Conservation (phyloP, 2,797 vertebrate species). For the Galago senegalensis region DNA sequence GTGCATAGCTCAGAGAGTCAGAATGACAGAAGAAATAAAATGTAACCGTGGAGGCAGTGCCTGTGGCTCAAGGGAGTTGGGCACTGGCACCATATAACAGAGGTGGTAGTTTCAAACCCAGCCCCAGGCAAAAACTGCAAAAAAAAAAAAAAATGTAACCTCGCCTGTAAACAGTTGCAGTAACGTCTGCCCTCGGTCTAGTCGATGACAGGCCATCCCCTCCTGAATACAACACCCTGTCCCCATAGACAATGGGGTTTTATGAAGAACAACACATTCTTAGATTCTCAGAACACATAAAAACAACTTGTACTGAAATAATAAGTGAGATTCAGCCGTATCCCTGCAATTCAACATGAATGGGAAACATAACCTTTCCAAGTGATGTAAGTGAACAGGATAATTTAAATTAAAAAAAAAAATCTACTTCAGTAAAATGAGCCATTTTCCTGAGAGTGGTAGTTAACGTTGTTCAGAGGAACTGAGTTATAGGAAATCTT, state of each 20-base stretch:
- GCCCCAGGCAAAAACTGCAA: no score
- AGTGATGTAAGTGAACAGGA: not conserved
- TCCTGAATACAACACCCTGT: not conserved
- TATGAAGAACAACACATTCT: not conserved
- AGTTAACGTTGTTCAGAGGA: not conserved
- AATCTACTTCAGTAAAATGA: not conserved
- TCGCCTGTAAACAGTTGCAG: not conserved
- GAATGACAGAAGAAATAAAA: not conserved
- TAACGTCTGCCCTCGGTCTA: not conserved
- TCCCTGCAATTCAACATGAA: not conserved
- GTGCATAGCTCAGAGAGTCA: not conserved
- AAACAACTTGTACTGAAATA: slow-evolving; percentile 8
- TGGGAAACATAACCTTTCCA: not conserved
- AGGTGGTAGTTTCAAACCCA: no score
- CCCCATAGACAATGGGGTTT: not conserved
- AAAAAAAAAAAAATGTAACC: not conserved
- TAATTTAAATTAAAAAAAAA: not conserved
- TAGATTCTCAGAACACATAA: not conserved
- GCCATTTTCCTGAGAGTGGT: not conserved
- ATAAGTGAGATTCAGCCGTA: not conserved
- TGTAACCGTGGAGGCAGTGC: not conserved
- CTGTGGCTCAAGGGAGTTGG: no score
- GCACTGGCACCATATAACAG: no score
- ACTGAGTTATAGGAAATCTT: not conserved
- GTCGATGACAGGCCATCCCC: not conserved